A percentile compares a stretch with the other conserved stretches of the same genome.
Evolutionary conservation across 2,797 vertebrate genomes (phyloP).

Genomic region (Poecilia gillii): DNA sequence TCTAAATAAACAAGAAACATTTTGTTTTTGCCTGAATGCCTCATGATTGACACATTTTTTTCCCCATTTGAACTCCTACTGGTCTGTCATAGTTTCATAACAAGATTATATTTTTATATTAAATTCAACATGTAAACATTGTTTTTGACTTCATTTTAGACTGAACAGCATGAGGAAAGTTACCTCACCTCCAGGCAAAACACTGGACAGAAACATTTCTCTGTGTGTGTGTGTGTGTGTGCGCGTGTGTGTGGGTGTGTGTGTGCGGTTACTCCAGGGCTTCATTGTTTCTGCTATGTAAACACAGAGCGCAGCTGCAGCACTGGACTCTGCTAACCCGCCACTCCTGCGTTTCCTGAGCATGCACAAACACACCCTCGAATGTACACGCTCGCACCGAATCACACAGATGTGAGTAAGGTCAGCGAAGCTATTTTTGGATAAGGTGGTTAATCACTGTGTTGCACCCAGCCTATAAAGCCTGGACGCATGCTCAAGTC

Average conservation of each 20-base stretch:
- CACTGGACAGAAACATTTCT: conserved; percentile 13
- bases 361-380: conserved; percentile 68
- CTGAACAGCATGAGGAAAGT: conserved; percentile 1
- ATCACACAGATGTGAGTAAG: conserved; percentile 58
- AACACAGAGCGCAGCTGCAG: conserved; percentile 77
- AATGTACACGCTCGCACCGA: conserved; percentile 29
- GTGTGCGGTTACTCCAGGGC: conserved; percentile 36
- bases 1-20: neutral
- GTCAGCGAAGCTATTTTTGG: conserved; percentile 81
- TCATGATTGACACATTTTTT: neutral
- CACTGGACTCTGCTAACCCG: conserved; percentile 58
- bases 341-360: conserved; percentile 73
- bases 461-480: conserved; percentile 70
- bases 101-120: neutral
- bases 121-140: neutral
- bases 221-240: neutral
- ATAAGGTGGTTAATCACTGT: conserved; percentile 56
- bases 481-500: conserved; percentile 26
- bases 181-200: conserved; percentile 1
- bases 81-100: neutral
- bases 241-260: neutral
- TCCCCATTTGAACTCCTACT: neutral
- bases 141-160: conserved; percentile 7
- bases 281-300: conserved; percentile 81
- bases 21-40: neutral